phyloP scores from a whole-genome alignment of 2,113 vertebrate genomes.

The Catharus minimus region DNA sequence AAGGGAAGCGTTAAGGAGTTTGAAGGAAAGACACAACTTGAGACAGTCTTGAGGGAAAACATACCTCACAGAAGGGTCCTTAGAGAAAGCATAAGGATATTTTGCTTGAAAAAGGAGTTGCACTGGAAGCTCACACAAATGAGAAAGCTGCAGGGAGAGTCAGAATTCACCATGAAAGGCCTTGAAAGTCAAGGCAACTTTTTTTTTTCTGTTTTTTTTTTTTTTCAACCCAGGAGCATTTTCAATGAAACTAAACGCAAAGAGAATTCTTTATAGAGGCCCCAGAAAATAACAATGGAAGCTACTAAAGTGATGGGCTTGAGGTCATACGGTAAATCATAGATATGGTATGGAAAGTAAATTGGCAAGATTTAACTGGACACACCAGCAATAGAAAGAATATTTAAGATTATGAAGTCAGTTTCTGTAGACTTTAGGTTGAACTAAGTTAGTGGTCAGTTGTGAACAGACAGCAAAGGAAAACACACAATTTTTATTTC shows the following conservation, averaged over 20 bases:
- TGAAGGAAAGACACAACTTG: constrained; percentile 1
- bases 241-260: not conserved
- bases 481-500: not conserved
- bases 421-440: not conserved
- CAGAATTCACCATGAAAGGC: not conserved
- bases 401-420: not conserved
- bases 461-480: not conserved
- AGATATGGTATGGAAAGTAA: not conserved
- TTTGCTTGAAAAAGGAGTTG: not conserved
- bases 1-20: not conserved
- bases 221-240: not conserved
- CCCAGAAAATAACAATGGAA: not conserved
- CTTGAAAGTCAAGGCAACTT: not conserved
- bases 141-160: not conserved
- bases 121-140: not conserved
- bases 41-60: not conserved
- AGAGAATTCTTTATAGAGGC: not conserved
- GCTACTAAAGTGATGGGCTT: not conserved
- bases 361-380: not conserved
- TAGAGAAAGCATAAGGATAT: not conserved
- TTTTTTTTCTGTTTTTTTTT: too few relatives aligned
- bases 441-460: not conserved
- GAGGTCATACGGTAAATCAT: not conserved
- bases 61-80: not conserved
- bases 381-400: not conserved